Conservation (phyloP, 2,797 vertebrate species). For the Thaleichthys pacificus region DNA sequence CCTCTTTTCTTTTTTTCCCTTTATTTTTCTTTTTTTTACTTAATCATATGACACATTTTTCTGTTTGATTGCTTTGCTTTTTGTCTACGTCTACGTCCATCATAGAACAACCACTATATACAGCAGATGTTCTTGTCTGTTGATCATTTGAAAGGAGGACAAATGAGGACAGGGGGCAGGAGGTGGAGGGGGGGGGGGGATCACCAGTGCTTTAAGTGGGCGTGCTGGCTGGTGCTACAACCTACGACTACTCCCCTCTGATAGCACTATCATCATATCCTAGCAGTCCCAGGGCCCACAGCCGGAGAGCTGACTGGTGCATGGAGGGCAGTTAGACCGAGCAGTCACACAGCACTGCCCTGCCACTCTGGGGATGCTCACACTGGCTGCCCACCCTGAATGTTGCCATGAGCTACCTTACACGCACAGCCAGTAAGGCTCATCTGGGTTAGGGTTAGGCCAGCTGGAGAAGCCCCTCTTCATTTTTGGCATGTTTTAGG, state of each 20-base stretch:
- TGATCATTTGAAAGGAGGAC: slow-evolving; percentile 46
- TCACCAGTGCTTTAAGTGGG: neutral
- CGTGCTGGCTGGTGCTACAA: neutral
- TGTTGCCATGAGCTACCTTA: slow-evolving; percentile 1
- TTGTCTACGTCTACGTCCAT: slow-evolving; percentile 22
- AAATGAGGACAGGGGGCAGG: neutral
- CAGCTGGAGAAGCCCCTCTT: neutral
- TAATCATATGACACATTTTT: slow-evolving; percentile 43
- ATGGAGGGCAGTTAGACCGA: neutral
- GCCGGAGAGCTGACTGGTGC: neutral
- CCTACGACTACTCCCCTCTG: neutral
- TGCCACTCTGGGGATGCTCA: neutral
- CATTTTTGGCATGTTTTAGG: slow-evolving; percentile 7
- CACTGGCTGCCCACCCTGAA: slow-evolving; percentile 7
- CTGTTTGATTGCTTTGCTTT: slow-evolving; percentile 11
- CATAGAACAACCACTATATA: slow-evolving; percentile 70
- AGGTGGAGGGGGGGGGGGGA: neutral
- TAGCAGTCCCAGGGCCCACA: slow-evolving; percentile 13
- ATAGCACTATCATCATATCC: neutral
- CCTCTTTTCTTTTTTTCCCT: slow-evolving; percentile 43
- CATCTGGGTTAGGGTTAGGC: slow-evolving; percentile 24
- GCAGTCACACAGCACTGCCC: neutral
- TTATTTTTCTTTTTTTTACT: slow-evolving; percentile 34
- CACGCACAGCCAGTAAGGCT: slow-evolving; percentile 21
- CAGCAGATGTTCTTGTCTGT: slow-evolving; percentile 49